Evolutionary conservation across 2,888 invertebrate species (phyloP).

Genomic region (Drosophila pseudotakahashii): DNA sequence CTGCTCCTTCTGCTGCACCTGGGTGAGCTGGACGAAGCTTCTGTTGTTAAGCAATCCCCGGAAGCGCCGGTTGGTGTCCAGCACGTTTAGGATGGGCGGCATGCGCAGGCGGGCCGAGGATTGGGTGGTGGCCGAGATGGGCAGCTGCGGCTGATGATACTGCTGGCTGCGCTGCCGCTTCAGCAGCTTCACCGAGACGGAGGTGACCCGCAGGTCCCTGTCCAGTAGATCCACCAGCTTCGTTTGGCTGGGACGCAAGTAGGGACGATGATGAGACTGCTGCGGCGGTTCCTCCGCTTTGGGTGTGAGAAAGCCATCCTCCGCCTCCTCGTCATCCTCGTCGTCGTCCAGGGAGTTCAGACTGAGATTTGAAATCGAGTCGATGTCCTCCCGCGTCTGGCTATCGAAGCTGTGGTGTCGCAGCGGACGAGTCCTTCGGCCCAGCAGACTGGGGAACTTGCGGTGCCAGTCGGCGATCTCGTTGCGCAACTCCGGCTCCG

Average conservation of each 20-base stretch:
- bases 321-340: constrained; percentile 63
- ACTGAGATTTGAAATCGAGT: constrained; percentile 78
- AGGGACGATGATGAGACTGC: constrained; percentile 32
- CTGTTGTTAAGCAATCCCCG: constrained; percentile 73
- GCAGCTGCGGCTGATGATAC: constrained; percentile 31
- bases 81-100: constrained; percentile 83
- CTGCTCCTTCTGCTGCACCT: constrained; percentile 71
- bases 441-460: constrained; percentile 80
- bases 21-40: constrained; percentile 82
- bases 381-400: constrained; percentile 58
- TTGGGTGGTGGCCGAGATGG: constrained; percentile 52
- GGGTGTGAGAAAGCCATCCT: constrained; percentile 69
- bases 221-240: constrained; percentile 63
- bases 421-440: constrained; percentile 47
- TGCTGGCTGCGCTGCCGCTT: constrained; percentile 58
- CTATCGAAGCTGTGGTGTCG: constrained; percentile 64
- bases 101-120: constrained; percentile 77
- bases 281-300: constrained; percentile 46
- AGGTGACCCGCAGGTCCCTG: constrained; percentile 72
- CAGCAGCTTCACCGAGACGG: constrained; percentile 73
- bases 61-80: constrained; percentile 80
- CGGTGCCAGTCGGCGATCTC: constrained; percentile 84
- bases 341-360: constrained; percentile 75
- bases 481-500: constrained; percentile 77
- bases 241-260: constrained; percentile 47